Percentiles rank a stretch among this genome's conserved stretches.
These are phyloP conservation scores for Lasius platythorax DNA, from an alignment of 2,888 invertebrate genomes.

Conservation along the genomic window DNA sequence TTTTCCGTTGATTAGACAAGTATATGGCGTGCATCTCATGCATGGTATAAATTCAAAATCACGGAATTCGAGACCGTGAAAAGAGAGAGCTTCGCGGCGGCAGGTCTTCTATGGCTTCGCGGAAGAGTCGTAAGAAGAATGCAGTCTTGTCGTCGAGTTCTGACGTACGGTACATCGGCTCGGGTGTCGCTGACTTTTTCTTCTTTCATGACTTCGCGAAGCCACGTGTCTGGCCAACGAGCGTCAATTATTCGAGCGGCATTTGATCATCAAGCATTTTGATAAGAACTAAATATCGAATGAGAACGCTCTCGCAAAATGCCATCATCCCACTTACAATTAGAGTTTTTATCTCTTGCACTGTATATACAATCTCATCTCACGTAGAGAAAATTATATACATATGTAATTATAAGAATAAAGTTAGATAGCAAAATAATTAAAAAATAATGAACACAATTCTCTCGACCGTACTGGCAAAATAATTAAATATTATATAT, in stretches of 20 bases:
- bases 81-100: background rate
- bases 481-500: constrained; percentile 15
- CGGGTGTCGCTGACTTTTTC: constrained; percentile 63
- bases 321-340: background rate
- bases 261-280: constrained; percentile 6
- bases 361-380: background rate
- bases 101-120: constrained; percentile 62
- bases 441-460: too few species aligned
- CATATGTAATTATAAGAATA: background rate
- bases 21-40: too few species aligned
- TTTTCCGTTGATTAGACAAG: constrained; percentile 40
- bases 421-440: background rate
- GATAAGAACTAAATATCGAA: background rate
- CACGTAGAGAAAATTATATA: background rate
- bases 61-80: constrained; percentile 11
- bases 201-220: constrained; percentile 32
- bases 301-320: background rate
- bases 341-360: background rate
- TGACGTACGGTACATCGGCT: constrained; percentile 81
- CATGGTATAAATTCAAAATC: background rate
- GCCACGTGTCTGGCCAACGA: constrained; percentile 62
- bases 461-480: background rate
- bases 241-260: constrained; percentile 49
- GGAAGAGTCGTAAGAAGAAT: constrained; percentile 79
- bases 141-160: constrained; percentile 82